These are phyloP conservation scores for Desoria tigrina DNA, from an alignment of 2,888 invertebrate genomes.

Conservation along the genomic window DNA sequence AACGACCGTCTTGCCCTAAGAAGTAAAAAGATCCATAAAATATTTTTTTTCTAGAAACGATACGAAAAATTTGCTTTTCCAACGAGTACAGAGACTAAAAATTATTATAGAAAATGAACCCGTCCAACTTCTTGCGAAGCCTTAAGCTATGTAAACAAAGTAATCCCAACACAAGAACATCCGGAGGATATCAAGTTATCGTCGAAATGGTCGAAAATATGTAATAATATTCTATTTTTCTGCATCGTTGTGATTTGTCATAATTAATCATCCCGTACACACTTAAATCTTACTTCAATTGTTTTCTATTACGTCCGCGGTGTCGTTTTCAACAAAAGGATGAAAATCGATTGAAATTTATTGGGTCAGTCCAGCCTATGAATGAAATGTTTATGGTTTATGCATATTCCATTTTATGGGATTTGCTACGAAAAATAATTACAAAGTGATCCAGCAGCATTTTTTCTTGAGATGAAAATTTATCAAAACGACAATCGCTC, in stretches of 20 bases:
- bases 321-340: not conserved
- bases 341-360: not conserved
- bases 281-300: not conserved
- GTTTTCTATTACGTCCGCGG: not conserved
- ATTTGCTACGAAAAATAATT: not conserved
- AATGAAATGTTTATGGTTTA: not conserved
- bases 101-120: constrained; percentile 3
- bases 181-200: no score
- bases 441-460: not conserved
- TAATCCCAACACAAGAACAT: no score
- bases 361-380: not conserved
- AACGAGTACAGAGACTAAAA: no score
- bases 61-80: constrained; percentile 1
- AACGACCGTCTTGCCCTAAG: not conserved
- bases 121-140: no score
- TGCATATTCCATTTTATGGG: not conserved
- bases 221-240: no score
- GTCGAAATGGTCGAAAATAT: no score
- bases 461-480: not conserved
- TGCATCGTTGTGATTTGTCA: not conserved
- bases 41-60: not conserved
- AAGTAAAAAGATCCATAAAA: not conserved
- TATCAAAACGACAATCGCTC: constrained; percentile 7
- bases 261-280: not conserved
- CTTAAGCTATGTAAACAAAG: no score